Percentiles rank a stretch among this genome's conserved stretches.
These are phyloP conservation scores for Drosophila cyrtoloma DNA, from an alignment of 2,888 invertebrate genomes.

Conservation along the genomic window DNA sequence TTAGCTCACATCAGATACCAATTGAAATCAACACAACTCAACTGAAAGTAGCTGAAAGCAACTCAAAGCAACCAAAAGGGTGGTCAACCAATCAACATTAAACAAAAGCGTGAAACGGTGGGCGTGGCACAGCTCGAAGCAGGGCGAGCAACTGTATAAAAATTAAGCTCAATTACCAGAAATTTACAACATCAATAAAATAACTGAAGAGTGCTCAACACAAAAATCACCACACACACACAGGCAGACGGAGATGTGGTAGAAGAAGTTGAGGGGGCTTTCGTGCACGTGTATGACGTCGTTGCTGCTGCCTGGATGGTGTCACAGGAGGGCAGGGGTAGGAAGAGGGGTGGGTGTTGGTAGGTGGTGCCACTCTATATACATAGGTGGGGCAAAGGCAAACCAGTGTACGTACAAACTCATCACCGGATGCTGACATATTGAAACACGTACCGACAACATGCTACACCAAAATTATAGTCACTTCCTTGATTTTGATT, in stretches of 20 bases:
- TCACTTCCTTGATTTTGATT: constrained; percentile 84
- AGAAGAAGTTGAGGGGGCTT: neutral
- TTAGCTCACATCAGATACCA: constrained; percentile 2
- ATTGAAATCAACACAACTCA: constrained; percentile 16
- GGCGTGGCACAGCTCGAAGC: constrained; percentile 29
- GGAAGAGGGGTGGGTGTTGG: neutral
- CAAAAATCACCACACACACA: constrained; percentile 69
- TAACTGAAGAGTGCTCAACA: constrained; percentile 79
- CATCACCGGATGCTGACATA: constrained; percentile 82
- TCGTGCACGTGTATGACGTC: constrained; percentile 48
- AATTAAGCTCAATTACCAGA: constrained; percentile 82
- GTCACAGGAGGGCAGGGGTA: constrained; percentile 14
- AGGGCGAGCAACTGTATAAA: constrained; percentile 71
- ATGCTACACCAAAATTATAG: constrained; percentile 84
- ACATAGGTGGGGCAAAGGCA: constrained; percentile 40
- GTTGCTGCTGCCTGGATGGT: constrained; percentile 24
- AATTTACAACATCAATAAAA: constrained; percentile 82
- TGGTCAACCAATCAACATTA: constrained; percentile 75
- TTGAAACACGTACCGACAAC: constrained; percentile 84
- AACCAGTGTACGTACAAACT: constrained; percentile 72
- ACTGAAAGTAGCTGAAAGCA: constrained; percentile 1
- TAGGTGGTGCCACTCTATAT: neutral
- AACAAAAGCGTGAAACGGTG: constrained; percentile 64
- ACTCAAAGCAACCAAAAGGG: constrained; percentile 31
- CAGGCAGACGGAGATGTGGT: neutral